Evolutionary conservation across 2,113 vertebrate genomes (phyloP).

Genomic region (Thalassarche chlororhynchos): DNA sequence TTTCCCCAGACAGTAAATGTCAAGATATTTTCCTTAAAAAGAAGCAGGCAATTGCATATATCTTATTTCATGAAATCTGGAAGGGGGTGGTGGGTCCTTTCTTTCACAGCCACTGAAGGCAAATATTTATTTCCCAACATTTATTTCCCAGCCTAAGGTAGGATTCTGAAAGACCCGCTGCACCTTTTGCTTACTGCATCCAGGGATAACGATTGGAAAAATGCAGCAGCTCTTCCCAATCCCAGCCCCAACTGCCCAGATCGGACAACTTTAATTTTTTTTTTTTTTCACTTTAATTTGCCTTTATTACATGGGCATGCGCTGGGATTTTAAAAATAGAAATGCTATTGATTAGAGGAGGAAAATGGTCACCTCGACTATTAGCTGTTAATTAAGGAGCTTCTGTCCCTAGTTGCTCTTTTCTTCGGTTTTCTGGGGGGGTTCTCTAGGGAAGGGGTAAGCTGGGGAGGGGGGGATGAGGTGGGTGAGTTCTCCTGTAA

Average conservation of each 20-base stretch:
- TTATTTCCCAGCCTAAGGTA: background rate
- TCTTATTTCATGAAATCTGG: background rate
- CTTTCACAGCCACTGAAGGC: background rate
- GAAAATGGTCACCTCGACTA: background rate
- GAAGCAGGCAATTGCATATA: background rate
- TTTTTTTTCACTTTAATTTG: background rate
- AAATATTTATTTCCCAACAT: slow-evolving; percentile 15
- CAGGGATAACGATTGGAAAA: background rate
- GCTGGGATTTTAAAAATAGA: background rate
- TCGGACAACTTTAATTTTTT: background rate
- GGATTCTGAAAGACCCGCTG: background rate
- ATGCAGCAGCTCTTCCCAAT: background rate
- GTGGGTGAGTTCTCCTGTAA: background rate
- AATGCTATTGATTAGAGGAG: background rate
- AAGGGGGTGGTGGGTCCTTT: background rate
- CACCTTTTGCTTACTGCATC: background rate
- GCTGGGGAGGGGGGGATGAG: background rate
- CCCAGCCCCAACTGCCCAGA: background rate
- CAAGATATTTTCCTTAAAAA: background rate
- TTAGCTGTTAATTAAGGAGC: background rate
- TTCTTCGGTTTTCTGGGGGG: background rate
- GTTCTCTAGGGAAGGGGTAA: background rate
- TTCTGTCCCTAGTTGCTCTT: background rate
- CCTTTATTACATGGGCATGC: background rate
- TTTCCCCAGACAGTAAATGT: slow-evolving; percentile 50